Percentiles rank a stretch among this genome's conserved stretches.
Evolutionary conservation across 2,113 vertebrate genomes (phyloP).

Genomic region (Thymallus thymallus): DNA sequence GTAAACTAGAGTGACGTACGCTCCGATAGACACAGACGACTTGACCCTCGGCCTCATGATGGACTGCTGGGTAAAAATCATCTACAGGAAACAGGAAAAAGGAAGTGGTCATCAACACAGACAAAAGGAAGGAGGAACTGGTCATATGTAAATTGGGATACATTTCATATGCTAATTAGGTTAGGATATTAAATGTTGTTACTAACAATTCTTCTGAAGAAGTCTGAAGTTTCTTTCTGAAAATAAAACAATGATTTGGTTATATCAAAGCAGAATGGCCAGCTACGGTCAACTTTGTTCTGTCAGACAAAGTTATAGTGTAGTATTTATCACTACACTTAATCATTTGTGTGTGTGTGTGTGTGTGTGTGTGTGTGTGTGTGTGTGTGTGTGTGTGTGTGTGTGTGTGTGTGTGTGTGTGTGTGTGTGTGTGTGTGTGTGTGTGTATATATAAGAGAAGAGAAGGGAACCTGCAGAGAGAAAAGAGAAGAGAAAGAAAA

Average conservation of each 20-base stretch:
- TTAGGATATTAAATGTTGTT: neutral
- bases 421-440: neutral
- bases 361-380: neutral
- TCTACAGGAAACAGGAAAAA: constrained; percentile 70
- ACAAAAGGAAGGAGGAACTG: constrained; percentile 4
- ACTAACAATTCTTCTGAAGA: constrained; percentile 89
- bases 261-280: neutral
- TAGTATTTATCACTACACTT: neutral
- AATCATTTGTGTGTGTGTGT: neutral
- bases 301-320: neutral
- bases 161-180: neutral
- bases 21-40: constrained; percentile 92
- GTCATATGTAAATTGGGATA: neutral
- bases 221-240: constrained; percentile 83
- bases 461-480: constrained; percentile 48
- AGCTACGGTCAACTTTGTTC: neutral
- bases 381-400: neutral
- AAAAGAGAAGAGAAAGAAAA: constrained; percentile 14
- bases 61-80: constrained; percentile 92
- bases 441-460: too few species aligned
- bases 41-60: constrained; percentile 93
- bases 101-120: neutral
- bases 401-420: neutral
- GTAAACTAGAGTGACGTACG: constrained; percentile 74
- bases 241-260: constrained; percentile 49